phyloP scores from a whole-genome alignment of 2,797 vertebrate species.

The Bucorvus abyssinicus region DNA sequence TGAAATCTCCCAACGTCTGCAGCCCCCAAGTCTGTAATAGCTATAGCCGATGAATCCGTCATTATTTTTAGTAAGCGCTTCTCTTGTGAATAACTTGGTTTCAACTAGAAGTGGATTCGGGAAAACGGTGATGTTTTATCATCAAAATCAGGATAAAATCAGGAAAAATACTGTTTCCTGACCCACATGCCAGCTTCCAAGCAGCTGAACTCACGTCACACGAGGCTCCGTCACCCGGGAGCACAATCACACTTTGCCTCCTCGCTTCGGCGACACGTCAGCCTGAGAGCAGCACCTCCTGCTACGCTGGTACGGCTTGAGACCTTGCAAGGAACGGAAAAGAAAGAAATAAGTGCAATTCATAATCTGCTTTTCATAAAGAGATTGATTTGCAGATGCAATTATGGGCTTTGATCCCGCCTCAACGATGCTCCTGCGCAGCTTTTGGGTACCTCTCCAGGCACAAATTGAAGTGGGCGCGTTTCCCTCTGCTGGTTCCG shows the following conservation, averaged over 20 bases:
- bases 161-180: background rate
- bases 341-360: background rate
- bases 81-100: background rate
- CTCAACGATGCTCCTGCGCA: background rate
- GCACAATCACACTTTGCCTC: background rate
- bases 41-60: background rate
- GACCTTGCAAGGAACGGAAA: background rate
- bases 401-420: background rate
- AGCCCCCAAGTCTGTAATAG: background rate
- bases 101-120: background rate
- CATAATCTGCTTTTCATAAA: background rate
- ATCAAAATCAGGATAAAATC: no score
- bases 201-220: background rate
- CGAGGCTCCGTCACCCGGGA: background rate
- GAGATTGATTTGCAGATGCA: constrained; percentile 16
- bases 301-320: background rate
- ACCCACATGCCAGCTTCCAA: background rate
- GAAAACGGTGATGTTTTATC: background rate
- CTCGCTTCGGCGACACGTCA: background rate
- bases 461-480: background rate
- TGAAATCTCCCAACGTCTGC: background rate
- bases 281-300: constrained; percentile 20
- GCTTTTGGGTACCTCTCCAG: background rate
- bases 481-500: background rate
- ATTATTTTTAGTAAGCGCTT: background rate